Percentiles rank a stretch among this genome's conserved stretches.
phyloP scores from a whole-genome alignment of 2,888 invertebrate species.

The Caenorhabditis sp. region DNA sequence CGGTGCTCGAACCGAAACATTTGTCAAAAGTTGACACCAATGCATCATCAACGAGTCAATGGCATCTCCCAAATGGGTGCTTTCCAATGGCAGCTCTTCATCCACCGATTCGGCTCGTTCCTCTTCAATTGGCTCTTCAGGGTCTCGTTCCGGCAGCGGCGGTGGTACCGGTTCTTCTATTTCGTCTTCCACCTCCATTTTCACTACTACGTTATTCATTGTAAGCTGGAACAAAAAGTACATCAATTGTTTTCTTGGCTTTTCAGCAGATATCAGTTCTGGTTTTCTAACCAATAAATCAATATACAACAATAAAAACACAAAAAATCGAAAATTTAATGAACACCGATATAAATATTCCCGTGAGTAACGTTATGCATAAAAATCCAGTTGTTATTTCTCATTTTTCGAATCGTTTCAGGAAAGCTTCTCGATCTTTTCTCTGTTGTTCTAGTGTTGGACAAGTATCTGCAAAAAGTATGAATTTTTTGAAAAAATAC shows the following conservation, averaged over 20 bases:
- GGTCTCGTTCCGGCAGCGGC: not conserved
- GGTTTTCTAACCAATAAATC: not conserved
- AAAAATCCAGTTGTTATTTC: too few species aligned
- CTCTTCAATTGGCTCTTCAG: not conserved
- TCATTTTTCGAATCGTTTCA: slow-evolving; percentile 18
- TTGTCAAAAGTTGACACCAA: slow-evolving; percentile 40
- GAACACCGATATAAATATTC: not conserved
- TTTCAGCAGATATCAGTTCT: not conserved
- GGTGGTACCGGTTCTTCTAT: not conserved
- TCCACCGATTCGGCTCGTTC: not conserved
- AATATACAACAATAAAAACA: too few species aligned
- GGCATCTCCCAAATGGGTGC: slow-evolving; percentile 24
- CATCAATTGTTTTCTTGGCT: too few species aligned
- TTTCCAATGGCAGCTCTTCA: slow-evolving; percentile 13
- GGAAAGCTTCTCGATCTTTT: slow-evolving; percentile 23
- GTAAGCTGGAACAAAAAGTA: not conserved
- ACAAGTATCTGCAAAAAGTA: not conserved
- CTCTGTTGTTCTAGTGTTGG: slow-evolving; percentile 22
- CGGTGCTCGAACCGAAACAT: slow-evolving; percentile 31
- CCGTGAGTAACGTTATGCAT: too few species aligned
- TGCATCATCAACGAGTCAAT: slow-evolving; percentile 39
- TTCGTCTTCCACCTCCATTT: not conserved
- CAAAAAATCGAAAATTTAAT: not conserved
- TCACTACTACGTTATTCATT: not conserved
- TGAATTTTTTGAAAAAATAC: not conserved